Base-by-base conservation (phyloP, 2,888 invertebrate genomes). In the Ramazzottius varieornatus region DNA sequence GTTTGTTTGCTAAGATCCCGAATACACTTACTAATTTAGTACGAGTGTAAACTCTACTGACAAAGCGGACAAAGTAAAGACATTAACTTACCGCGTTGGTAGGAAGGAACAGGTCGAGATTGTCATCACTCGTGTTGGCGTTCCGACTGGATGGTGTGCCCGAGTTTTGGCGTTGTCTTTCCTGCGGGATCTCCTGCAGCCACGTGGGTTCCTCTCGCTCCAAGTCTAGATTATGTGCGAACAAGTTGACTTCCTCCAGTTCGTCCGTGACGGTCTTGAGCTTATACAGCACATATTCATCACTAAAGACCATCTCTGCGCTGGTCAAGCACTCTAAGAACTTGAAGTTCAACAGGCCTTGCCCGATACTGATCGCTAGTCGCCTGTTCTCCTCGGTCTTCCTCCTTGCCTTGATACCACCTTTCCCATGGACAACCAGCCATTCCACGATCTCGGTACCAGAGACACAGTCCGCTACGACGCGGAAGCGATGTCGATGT, bases 381-480 rank as follows among this genome's bases (percentile, higher is more conserved):
- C 63, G 63, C 8, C 66, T 63, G 33, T n/a, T 65, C 63, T 13
- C 29, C 20, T 40, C 65, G 46, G 46, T 46, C 8, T 2, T 65
- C 32, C 33, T 65, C n/a, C n/a, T n/a, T n/a, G n/a, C n/a, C n/a
- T n/a, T n/a, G n/a, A n/a, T n/a, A n/a, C 83, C 83, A 46, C 85
- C 84, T 73, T 83, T 83, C 67, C 86, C 84, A 71, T 86, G 84
- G 65, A 82, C 81, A 72, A 87, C 82, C 29, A 89, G 78, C 88
- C 88, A 89, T 72, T 88, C 86, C 1, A 88, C 82, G 16, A 89
- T 76, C 72, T 88, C 86, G 67, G 82, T 83, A 1, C 88, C 88
- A 24, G 84, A 79, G 77, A 88, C 84, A 69, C 87, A 86, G 65
- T 83, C 82, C 67, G 81, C 81, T 75, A 85, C 86, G 68, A 83